These are phyloP conservation scores for Mastomys coucha DNA, from an alignment of 2,113 vertebrate genomes.

Conservation along the genomic window DNA sequence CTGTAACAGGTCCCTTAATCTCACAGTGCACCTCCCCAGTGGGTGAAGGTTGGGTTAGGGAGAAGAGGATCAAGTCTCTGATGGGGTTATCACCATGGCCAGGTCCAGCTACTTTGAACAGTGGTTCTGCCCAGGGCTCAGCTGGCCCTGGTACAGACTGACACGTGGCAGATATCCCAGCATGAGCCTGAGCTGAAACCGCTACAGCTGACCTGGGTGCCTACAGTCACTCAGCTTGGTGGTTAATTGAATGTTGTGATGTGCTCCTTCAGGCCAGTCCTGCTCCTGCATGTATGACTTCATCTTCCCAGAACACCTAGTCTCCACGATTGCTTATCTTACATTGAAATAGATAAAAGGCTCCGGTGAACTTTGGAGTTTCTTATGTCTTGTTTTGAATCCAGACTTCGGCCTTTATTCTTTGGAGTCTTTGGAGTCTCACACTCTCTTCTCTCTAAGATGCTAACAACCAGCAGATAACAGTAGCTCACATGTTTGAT, in stretches of 20 bases:
- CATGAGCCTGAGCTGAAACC: neutral
- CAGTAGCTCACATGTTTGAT: neutral
- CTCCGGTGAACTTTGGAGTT: neutral
- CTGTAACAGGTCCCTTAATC: neutral
- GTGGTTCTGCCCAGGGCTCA: neutral
- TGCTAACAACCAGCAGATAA: neutral
- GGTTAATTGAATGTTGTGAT: neutral
- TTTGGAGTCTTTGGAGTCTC: neutral
- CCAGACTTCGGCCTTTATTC: constrained; percentile 46
- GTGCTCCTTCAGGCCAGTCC: accelerated
- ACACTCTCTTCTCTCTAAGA: neutral
- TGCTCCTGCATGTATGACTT: accelerated
- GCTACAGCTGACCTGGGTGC: neutral
- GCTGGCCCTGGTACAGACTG: neutral
- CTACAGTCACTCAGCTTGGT: neutral
- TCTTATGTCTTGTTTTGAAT: constrained; percentile 36
- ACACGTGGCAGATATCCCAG: neutral
- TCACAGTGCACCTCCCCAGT: neutral
- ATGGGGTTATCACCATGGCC: neutral
- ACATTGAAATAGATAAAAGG: neutral
- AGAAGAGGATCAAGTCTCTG: constrained; percentile 5
- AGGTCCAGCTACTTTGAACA: neutral
- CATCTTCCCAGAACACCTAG: neutral
- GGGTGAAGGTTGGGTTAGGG: constrained; percentile 7
- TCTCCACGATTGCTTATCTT: neutral